A percentile compares a stretch with the other conserved stretches of the same genome.
Conservation (phyloP, 2,888 invertebrate genomes). For the Calameuta filiformis region DNA sequence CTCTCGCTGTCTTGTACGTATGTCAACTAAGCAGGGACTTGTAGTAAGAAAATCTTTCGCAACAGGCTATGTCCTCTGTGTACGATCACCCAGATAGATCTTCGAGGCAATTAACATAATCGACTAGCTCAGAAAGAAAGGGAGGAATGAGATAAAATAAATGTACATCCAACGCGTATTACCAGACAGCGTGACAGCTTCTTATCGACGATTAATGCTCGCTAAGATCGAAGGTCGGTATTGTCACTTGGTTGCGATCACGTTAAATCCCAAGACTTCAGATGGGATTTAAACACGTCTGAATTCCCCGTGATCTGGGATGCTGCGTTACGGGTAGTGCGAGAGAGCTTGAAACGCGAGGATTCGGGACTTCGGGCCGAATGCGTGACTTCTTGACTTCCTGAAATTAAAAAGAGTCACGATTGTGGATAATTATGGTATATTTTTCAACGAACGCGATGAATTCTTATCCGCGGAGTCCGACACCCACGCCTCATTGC, state of each 20-base stretch:
- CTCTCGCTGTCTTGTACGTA: not conserved
- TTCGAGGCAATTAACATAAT: conserved; percentile 24
- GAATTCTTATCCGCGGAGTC: conserved; percentile 6
- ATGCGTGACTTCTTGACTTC: not conserved
- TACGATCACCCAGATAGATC: conserved; percentile 23
- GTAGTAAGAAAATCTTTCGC: not conserved
- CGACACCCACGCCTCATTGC: not conserved
- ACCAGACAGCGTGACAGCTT: conserved; percentile 23
- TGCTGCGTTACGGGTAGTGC: not conserved
- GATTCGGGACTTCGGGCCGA: not conserved
- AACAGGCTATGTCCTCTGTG: not conserved
- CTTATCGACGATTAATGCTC: conserved; percentile 28
- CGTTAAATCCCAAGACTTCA: not conserved
- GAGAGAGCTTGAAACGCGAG: not conserved
- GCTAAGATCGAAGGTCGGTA: conserved; percentile 19
- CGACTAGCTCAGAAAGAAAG: conserved; percentile 14
- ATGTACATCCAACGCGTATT: conserved; percentile 16
- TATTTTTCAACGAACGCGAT: not conserved
- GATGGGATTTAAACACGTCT: not conserved
- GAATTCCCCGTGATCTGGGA: not conserved
- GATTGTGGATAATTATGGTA: not conserved
- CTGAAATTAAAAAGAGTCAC: not conserved
- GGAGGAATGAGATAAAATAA: not conserved
- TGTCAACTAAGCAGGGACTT: not conserved
- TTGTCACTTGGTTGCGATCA: conserved; percentile 18